phyloP scores from a whole-genome alignment of 2,113 vertebrate species.

The Heliornis fulica region DNA sequence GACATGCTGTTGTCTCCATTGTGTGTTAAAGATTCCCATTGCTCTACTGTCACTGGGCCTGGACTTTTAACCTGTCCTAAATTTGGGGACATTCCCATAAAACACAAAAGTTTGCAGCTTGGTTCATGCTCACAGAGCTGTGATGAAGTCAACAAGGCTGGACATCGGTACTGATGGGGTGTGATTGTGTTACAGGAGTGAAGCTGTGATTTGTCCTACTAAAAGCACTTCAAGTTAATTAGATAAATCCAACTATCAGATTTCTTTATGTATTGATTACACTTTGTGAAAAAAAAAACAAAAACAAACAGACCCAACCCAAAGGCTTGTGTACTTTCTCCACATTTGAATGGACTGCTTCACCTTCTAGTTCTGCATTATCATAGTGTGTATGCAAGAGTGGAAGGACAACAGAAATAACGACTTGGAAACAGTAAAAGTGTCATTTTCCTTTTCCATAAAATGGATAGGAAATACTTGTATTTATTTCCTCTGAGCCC shows the following conservation, averaged over 20 bases:
- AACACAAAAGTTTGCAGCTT: not conserved
- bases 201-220: not conserved
- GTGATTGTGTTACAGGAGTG: conserved; percentile 30
- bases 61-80: not conserved
- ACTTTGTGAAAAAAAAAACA: not conserved
- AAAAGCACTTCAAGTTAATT: conserved; percentile 10
- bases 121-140: not conserved
- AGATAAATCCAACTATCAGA: conserved; percentile 7
- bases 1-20: not conserved
- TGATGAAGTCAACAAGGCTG: not conserved
- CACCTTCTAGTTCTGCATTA: not conserved
- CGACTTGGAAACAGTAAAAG: not conserved
- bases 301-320: rapidly evolving
- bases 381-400: not conserved
- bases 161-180: not conserved
- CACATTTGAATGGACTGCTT: not conserved
- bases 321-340: not conserved
- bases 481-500: not conserved
- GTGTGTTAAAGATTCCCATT: not conserved
- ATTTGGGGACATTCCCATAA: not conserved
- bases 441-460: not conserved
- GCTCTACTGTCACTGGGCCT: not conserved
- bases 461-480: not conserved
- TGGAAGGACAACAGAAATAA: not conserved
- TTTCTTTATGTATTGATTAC: not conserved